These are phyloP conservation scores for Mesorhabditis belari DNA, from an alignment of 2,888 invertebrate genomes.

Conservation along the genomic window DNA sequence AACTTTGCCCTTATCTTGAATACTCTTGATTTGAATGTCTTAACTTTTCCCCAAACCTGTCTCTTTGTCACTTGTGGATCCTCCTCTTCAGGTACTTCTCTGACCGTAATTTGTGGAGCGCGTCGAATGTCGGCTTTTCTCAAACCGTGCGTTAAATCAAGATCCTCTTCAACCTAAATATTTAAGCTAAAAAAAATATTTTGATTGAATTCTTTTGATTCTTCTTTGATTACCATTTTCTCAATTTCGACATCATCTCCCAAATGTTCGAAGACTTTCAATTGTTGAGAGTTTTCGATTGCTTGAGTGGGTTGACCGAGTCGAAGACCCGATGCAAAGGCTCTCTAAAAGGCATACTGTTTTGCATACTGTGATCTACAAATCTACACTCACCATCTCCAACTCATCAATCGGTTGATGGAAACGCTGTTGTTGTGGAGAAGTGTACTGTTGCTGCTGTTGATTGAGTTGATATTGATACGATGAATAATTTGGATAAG, in stretches of 20 bases:
- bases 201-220: too few relatives aligned
- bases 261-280: not conserved
- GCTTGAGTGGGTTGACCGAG: slow-evolving; percentile 11
- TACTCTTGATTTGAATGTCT: too few relatives aligned
- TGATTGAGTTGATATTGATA: too few relatives aligned
- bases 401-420: not conserved
- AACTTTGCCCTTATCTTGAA: too few relatives aligned
- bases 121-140: not conserved
- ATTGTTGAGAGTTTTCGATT: not conserved
- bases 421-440: too few relatives aligned
- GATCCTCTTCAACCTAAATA: not conserved
- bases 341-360: slow-evolving; percentile 16
- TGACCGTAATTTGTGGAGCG: not conserved
- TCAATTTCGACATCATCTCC: not conserved
- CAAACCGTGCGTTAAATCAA: not conserved
- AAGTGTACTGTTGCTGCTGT: too few relatives aligned
- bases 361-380: not conserved
- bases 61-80: not conserved
- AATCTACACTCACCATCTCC: not conserved
- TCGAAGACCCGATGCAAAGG: slow-evolving; percentile 28
- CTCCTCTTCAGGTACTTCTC: not conserved
- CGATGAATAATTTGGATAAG: too few relatives aligned
- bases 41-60: too few relatives aligned
- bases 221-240: too few relatives aligned
- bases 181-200: too few relatives aligned